These are phyloP conservation scores for Heliocidaris tuberculata DNA, from an alignment of 35 echinoderm and acorn worm genomes.

Conservation along the genomic window DNA sequence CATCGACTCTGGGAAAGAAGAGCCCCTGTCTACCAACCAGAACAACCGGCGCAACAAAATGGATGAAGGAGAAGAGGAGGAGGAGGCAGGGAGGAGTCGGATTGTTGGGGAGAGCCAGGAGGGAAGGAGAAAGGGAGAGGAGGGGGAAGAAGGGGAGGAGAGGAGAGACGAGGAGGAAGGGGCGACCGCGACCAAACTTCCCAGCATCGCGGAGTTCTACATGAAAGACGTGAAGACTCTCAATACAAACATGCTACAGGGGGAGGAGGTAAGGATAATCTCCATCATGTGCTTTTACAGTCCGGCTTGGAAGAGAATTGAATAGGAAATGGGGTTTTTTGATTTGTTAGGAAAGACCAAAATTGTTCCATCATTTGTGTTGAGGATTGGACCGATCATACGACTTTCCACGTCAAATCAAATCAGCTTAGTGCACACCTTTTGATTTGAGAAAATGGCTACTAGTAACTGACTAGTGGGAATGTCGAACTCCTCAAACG, in stretches of 20 bases:
- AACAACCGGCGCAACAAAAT: conserved; percentile 52
- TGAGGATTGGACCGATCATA: too few relatives aligned
- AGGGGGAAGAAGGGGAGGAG: conserved; percentile 39
- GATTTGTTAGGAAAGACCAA: not conserved
- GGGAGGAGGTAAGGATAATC: conserved; percentile 53
- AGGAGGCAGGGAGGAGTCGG: not conserved
- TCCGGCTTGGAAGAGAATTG: not conserved
- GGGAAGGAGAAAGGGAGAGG: not conserved
- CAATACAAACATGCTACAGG: conserved; percentile 95
- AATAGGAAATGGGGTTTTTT: too few relatives aligned
- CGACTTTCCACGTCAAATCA: too few relatives aligned
- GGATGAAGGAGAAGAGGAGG: conserved; percentile 21
- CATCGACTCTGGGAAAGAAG: conserved; percentile 84
- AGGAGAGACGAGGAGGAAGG: too few relatives aligned
- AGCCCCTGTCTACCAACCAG: conserved; percentile 59
- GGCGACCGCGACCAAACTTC: conserved; percentile 54
- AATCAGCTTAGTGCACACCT: too few relatives aligned
- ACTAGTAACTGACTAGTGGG: too few relatives aligned
- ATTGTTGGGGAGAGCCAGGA: not conserved
- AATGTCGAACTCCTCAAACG: too few relatives aligned
- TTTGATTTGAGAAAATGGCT: too few relatives aligned
- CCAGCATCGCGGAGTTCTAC: conserved; percentile 93
- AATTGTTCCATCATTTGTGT: not conserved
- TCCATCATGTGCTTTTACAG: too few relatives aligned
- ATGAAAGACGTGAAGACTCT: conserved; percentile 98